Base-by-base conservation (phyloP, 1,140 invertebrate genomes). In the Pseudomyrmex concolor region DNA sequence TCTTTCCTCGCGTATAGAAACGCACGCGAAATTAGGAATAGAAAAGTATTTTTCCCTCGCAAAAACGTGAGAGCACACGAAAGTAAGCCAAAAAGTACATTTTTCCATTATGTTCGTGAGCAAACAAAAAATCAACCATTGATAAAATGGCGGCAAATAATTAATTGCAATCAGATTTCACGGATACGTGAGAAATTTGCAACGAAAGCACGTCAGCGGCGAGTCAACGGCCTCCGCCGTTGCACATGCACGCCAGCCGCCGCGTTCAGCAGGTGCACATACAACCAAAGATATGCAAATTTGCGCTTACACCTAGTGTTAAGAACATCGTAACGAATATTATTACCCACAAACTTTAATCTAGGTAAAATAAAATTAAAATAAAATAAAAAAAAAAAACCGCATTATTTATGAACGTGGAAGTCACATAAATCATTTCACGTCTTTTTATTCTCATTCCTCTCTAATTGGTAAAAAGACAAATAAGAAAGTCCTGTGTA, bases 151-250 rank as follows among this genome's bases (percentile, higher is more conserved):
- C 17, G 10, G 51, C 25, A 12, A 66, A 55, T 45, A 57, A 59
- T 59, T 77, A 8, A 7, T 43, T 3, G 43, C 54, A 22, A 78
- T 78, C 43, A 48, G 19, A 60, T 78, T 78, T 78, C 63, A 48
- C 76, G 22, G 43, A 22, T 55, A 76, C 19, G 34, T 68, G 22
- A 45, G 66, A 78, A 78, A 78, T 59, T 57, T 43, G 34, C 43
- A 48, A 70, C 43, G 19, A 70, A 70, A 78, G 17, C 15, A 22
- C 15, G 54, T 70, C 64, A 70, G 34, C 54, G 17, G 7, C 48
- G 51, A 78, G 64, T 78, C 64, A 78, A 78, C 12, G 76, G 19
- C 54, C 76, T 78, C 34, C 9, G 13, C 34, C 34, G 34, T 34
- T 67, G 19, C 64, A 70, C 63, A 54, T 70, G 64, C 51, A 59